A percentile compares a stretch with the other conserved stretches of the same genome.
These are phyloP conservation scores for Stenodera caucasica DNA, from an alignment of 2,888 invertebrate genomes.

Conservation along the genomic window DNA sequence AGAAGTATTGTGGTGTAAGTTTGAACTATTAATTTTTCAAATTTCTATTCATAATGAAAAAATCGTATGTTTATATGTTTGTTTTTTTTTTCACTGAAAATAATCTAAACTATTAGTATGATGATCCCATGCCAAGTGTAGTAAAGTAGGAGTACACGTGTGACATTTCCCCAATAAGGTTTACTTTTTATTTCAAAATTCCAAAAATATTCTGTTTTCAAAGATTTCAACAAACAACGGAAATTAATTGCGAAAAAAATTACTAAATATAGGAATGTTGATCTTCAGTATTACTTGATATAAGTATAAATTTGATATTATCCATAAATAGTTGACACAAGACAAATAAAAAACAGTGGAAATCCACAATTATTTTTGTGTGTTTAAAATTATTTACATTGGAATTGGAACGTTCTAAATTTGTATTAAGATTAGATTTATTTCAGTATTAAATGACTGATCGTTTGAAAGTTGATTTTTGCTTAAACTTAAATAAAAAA, in stretches of 20 bases:
- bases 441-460: not conserved
- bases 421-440: constrained; percentile 1
- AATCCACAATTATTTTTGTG: not conserved
- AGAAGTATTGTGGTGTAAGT: not conserved
- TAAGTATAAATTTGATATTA: too few species aligned
- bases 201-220: not conserved
- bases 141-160: not conserved
- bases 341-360: too few species aligned
- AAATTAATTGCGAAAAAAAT: not conserved
- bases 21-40: not conserved
- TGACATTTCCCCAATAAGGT: constrained; percentile 7
- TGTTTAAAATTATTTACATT: not conserved
- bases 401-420: constrained; percentile 7
- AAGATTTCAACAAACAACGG: not conserved
- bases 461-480: not conserved
- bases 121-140: constrained; percentile 6
- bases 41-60: not conserved
- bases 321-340: too few species aligned
- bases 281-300: too few species aligned
- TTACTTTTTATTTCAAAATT: not conserved
- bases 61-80: not conserved
- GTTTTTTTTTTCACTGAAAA: not conserved
- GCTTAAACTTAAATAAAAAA: not conserved
- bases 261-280: not conserved
- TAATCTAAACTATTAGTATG: constrained; percentile 1